phyloP scores from a whole-genome alignment of 2,113 vertebrate genomes.

The Varanus salvator region DNA sequence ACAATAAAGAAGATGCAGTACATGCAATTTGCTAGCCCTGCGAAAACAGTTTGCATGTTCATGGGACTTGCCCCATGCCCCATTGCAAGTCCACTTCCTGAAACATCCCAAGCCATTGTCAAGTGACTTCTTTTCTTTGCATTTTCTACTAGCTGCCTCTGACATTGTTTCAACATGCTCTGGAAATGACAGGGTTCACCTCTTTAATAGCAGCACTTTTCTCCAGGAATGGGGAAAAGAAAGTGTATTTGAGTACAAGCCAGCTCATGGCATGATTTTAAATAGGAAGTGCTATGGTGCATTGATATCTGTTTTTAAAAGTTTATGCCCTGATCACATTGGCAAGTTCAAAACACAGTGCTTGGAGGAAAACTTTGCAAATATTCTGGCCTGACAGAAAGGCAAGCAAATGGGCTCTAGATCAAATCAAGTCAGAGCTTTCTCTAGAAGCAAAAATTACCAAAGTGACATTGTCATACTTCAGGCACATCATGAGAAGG shows the following conservation, averaged over 20 bases:
- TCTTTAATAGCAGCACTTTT: neutral
- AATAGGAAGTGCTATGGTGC: neutral
- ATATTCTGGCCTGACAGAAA: too few species aligned
- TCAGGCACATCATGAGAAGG: too few species aligned
- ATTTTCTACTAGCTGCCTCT: neutral
- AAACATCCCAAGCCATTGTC: neutral
- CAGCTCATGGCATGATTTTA: neutral
- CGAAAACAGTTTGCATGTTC: neutral
- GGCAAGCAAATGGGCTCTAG: too few species aligned
- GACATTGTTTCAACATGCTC: neutral
- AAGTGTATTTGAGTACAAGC: neutral
- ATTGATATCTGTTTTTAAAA: neutral
- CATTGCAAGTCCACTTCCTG: neutral
- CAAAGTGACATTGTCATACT: too few species aligned
- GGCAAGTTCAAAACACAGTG: too few species aligned
- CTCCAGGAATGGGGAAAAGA: neutral
- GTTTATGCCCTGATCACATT: too few species aligned
- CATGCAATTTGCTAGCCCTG: neutral
- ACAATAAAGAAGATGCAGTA: neutral
- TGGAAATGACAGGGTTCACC: neutral
- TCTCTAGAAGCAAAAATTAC: too few species aligned
- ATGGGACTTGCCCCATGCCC: neutral
- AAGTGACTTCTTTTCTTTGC: neutral
- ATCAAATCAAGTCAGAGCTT: too few species aligned
- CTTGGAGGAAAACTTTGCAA: too few species aligned